Percentiles rank a stretch among this genome's conserved stretches.
Evolutionary conservation across 1,140 invertebrate genomes (phyloP).

Genomic region (Cyclina sinensis): DNA sequence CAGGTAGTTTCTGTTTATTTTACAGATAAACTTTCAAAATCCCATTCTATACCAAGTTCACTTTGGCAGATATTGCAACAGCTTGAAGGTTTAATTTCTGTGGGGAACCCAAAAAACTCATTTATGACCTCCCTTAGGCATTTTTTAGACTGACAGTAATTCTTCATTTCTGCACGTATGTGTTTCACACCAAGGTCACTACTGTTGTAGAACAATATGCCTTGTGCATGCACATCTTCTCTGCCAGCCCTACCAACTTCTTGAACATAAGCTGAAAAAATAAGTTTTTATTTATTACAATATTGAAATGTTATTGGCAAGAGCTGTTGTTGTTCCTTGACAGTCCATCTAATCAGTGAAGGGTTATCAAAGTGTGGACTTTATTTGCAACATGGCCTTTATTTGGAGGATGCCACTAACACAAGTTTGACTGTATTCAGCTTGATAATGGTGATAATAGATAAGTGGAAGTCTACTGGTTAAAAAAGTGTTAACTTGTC

Average conservation of each 20-base stretch:
- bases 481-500: too few species aligned
- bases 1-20: too few species aligned
- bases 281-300: too few species aligned
- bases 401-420: too few species aligned
- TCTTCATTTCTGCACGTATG: conserved; percentile 29
- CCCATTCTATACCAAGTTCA: conserved; percentile 30
- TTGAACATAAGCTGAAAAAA: conserved; percentile 53
- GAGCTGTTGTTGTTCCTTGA: too few species aligned
- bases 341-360: too few species aligned
- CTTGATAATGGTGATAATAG: too few species aligned
- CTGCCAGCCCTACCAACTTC: conserved; percentile 45
- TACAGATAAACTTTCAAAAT: conserved; percentile 21
- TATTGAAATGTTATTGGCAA: too few species aligned
- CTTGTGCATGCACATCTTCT: background rate
- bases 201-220: conserved; percentile 41
- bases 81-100: background rate
- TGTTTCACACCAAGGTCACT: background rate
- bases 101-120: conserved; percentile 36
- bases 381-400: too few species aligned
- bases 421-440: too few species aligned
- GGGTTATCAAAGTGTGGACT: too few species aligned
- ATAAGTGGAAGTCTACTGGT: too few species aligned
- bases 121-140: conserved; percentile 18
- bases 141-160: conserved; percentile 6
- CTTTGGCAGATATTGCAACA: conserved; percentile 30